A percentile compares a stretch with the other conserved stretches of the same genome.
These are phyloP conservation scores for Umimayanthus chanpuru DNA, from an alignment of 92 coral and sea anemone genomes.

Conservation along the genomic window DNA sequence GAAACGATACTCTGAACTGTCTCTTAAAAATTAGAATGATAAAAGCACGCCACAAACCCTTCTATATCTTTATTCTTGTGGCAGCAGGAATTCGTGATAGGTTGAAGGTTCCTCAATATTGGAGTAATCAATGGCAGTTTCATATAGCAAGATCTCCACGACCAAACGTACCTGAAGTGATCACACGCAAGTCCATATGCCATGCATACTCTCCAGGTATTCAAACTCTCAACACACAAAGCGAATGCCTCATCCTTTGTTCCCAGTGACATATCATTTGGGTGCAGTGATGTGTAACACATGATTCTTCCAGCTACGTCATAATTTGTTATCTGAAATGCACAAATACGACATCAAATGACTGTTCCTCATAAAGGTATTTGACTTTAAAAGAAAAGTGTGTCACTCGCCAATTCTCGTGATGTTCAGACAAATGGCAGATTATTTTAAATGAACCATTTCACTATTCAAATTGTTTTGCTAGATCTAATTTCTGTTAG, in stretches of 20 bases:
- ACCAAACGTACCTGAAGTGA: conserved; percentile 68
- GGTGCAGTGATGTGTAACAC: conserved; percentile 78
- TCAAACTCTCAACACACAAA: conserved; percentile 82
- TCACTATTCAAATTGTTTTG: no score
- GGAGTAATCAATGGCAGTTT: no score
- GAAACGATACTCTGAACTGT: background rate
- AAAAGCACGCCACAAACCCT: no score
- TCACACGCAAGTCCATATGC: conserved; percentile 92
- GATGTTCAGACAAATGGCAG: no score
- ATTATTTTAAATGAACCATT: no score
- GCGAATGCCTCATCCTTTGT: conserved; percentile 55
- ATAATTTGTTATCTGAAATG: conserved; percentile 71
- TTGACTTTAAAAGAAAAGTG: background rate
- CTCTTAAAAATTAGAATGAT: no score
- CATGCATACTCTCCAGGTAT: conserved; percentile 85
- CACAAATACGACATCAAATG: background rate
- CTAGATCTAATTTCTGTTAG: no score
- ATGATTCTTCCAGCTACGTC: conserved; percentile 72
- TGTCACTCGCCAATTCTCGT: no score
- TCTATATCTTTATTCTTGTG: no score
- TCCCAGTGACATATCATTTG: conserved; percentile 71
- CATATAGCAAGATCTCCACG: background rate
- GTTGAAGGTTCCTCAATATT: no score
- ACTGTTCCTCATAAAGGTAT: background rate
- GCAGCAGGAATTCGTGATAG: no score